Base-by-base conservation (phyloP, 2,797 vertebrate species). In the Molossus molossus region DNA sequence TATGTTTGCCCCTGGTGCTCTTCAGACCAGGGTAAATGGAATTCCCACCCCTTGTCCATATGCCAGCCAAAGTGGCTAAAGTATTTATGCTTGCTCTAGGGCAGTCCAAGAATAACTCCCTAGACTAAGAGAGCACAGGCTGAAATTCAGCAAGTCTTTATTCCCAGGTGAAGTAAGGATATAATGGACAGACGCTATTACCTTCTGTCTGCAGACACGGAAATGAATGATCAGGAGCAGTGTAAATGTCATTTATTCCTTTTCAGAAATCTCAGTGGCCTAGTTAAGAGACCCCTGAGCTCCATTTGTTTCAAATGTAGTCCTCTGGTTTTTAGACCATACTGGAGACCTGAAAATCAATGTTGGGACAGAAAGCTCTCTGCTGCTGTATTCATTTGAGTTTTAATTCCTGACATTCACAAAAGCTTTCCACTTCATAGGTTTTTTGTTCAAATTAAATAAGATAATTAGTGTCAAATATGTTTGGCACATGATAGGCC, bases 161-260 rank as follows among this genome's bases (percentile, higher is more conserved):
- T 87, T 93, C 94, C 92, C 92, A 80, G 76, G 70, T 62, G 77
- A 72, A 33, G 87, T 53, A 55, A 88, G 37, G 17, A 64, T 45
- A 3, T 72, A 70, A 91, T 53, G 70, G 84, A 45, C 45, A 55
- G 72, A 58, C 8, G 12, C 40, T 62, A 17, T 88, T 93, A 76
- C 81, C 50, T 92, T 84, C 90, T 73, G 89, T 92, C 96, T 92
- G 70, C 87, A 80, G 90, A 89, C 88, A 21, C 2, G 29, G 79
- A 95, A 87, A 73, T 94, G 80, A 87, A 57, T 29, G 87, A 29
- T 83, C 48, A 21, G 37, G 3, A 40, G 25, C 25, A 21, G 72
- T 77, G 9, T 58, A 76, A 77, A 80, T 29, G 33, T 15, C 67
- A 40, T 45, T 73, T 84, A 57, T 6, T 45, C 55, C 85, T 94